phyloP scores from a whole-genome alignment of 2,888 invertebrate species.

The Synergus gifuensis region DNA sequence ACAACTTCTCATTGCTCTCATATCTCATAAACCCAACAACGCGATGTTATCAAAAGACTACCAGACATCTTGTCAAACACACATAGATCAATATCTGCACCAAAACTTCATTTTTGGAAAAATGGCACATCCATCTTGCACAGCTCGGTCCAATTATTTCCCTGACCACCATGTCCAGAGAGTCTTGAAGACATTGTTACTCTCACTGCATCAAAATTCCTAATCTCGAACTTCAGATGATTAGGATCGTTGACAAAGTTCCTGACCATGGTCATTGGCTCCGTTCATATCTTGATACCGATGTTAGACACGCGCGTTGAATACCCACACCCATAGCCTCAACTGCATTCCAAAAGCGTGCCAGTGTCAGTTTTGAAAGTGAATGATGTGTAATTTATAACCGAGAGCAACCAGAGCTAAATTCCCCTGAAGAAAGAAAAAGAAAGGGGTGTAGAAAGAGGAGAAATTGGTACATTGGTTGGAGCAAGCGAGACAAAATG shows the following conservation, averaged over 20 bases:
- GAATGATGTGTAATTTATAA: conserved; percentile 77
- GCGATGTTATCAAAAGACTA: background rate
- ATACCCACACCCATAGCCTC: conserved; percentile 1
- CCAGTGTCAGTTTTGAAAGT: conserved; percentile 69
- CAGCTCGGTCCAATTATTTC: background rate
- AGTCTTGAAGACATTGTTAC: background rate
- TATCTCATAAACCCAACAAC: background rate
- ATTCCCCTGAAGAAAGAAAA: conserved; percentile 26
- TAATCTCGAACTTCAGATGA: background rate
- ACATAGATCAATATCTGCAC: too few relatives aligned
- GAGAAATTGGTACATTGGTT: conserved; percentile 3
- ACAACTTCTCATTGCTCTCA: background rate
- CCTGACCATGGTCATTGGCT: background rate
- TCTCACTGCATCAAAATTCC: background rate
- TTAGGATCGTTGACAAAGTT: background rate
- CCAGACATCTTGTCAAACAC: background rate
- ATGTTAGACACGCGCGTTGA: background rate
- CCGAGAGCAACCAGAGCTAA: conserved; percentile 51
- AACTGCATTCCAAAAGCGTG: conserved; percentile 56
- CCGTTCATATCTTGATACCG: background rate
- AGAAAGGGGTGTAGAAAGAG: conserved; percentile 44
- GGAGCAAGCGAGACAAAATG: conserved; percentile 50
- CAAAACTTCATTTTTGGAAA: background rate
- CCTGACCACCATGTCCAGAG: background rate
- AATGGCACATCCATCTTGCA: background rate